These are phyloP conservation scores for Pegea sp. DNA, from an alignment of 23 tunicate genomes.

Conservation along the genomic window DNA sequence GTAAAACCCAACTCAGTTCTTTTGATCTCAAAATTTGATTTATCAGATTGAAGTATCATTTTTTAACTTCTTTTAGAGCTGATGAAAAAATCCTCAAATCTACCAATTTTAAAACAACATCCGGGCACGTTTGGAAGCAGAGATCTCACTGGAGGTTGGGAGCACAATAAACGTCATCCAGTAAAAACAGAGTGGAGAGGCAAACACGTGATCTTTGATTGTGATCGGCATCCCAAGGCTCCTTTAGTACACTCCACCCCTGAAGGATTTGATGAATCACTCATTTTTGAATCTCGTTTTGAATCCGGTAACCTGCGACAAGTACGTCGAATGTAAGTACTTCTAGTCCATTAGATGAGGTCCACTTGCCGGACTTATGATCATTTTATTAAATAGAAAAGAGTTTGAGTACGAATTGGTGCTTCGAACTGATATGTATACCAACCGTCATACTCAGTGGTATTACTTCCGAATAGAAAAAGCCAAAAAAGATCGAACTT, in stretches of 20 bases:
- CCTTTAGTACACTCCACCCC: conserved; percentile 72
- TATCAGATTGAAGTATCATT: too few relatives aligned
- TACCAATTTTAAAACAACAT: too few relatives aligned
- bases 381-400: conserved; percentile 10
- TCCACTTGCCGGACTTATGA: background rate
- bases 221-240: conserved; percentile 46
- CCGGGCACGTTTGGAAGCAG: background rate
- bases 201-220: conserved; percentile 77
- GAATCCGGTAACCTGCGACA: conserved; percentile 85
- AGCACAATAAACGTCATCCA: background rate
- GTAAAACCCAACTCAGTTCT: background rate
- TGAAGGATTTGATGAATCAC: conserved; percentile 58
- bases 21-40: background rate
- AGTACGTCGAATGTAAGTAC: conserved; percentile 73
- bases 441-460: conserved; percentile 93
- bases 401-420: conserved; percentile 79
- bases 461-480: conserved; percentile 71
- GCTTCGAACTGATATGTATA: conserved; percentile 83
- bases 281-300: conserved; percentile 65
- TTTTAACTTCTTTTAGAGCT: too few relatives aligned
- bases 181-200: conserved; percentile 40
- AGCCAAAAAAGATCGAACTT: conserved; percentile 23
- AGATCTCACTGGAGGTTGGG: background rate
- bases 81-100: too few relatives aligned
- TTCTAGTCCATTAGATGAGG: background rate